Evolutionary conservation across 2,797 vertebrate genomes (phyloP).

Genomic region (Syngnathus rostellatus): DNA sequence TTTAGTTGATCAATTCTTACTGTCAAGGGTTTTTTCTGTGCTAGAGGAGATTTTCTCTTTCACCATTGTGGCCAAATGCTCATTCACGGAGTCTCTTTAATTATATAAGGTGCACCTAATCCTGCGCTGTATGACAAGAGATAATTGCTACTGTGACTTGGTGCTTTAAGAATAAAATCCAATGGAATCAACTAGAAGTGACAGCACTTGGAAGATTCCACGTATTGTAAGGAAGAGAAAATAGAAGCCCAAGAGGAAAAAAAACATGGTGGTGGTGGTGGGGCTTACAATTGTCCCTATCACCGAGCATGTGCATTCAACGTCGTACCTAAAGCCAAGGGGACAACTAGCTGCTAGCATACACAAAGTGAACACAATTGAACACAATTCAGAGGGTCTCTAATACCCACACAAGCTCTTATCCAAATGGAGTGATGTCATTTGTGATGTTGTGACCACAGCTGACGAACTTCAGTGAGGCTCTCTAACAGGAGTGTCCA

Average conservation of each 20-base stretch:
- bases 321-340: conserved; percentile 17
- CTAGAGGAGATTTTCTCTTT: neutral
- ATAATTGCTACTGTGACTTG: conserved; percentile 3
- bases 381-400: conserved; percentile 25
- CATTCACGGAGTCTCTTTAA: neutral
- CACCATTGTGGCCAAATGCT: neutral
- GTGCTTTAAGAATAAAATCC: conserved; percentile 2
- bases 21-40: neutral
- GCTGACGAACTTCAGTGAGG: conserved; percentile 41
- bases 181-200: neutral
- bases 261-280: conserved; percentile 34
- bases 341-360: conserved; percentile 53
- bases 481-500: conserved; percentile 1
- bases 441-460: conserved; percentile 27
- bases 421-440: neutral
- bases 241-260: conserved; percentile 30
- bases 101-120: conserved; percentile 4
- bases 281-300: conserved; percentile 26
- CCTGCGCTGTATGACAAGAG: conserved; percentile 2
- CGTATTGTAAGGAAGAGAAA: conserved; percentile 15
- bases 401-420: conserved; percentile 17
- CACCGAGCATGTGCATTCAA: conserved; percentile 10
- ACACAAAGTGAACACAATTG: conserved; percentile 10
- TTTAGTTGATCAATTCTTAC: neutral
- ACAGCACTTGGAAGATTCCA: neutral